phyloP scores from a whole-genome alignment of 2,888 invertebrate species.

The Pelosia muscerda region DNA sequence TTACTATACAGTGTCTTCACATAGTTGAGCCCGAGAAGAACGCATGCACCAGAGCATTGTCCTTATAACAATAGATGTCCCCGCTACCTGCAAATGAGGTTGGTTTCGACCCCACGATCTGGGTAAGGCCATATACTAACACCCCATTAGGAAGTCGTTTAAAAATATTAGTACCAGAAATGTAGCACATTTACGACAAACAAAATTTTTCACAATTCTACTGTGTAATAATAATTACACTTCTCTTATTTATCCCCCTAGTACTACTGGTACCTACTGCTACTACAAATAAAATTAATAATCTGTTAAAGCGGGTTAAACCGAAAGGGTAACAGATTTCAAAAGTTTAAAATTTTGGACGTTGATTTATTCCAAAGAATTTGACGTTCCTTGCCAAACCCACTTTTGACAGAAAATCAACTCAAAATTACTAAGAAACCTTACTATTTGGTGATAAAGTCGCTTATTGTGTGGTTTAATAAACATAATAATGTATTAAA shows the following conservation, averaged over 20 bases:
- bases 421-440: background rate
- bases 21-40: no score
- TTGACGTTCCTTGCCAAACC: background rate
- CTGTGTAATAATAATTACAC: background rate
- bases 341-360: background rate
- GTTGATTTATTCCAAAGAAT: constrained; percentile 5
- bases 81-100: no score
- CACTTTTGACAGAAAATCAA: background rate
- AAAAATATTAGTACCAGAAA: background rate
- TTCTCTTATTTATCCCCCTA: no score
- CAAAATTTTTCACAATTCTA: background rate
- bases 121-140: no score
- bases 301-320: background rate
- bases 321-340: background rate
- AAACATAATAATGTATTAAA: background rate
- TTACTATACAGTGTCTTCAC: no score
- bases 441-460: background rate
- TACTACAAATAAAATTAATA: background rate
- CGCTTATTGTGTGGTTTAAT: background rate
- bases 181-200: background rate
- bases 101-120: no score
- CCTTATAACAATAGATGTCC: no score
- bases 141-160: no score
- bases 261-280: no score
- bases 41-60: no score